Base-by-base conservation (phyloP, 2,113 vertebrate species). In the Scomber japonicus region DNA sequence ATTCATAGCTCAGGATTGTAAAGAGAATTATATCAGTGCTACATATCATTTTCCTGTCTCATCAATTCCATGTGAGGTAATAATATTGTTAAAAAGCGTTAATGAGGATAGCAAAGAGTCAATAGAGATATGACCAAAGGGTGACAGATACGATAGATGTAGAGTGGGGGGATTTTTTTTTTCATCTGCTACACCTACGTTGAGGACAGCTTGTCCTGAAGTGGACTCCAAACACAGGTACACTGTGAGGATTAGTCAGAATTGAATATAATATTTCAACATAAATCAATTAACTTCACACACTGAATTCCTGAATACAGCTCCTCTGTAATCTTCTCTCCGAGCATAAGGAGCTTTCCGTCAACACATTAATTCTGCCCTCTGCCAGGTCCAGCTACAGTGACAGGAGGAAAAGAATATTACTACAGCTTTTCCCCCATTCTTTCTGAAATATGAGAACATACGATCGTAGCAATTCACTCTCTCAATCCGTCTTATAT, bases 311-410 rank as follows among this genome's bases (percentile, higher is more conserved):
- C 84, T 82, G 90, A 87, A 88, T 95, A 91, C 92, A 93, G 91
- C 89, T 84, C 74, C 88, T 86, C 82, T 67, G 81, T 95, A 93
- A 94, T 93, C 94, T 93, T 85, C 90, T 93, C 89, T 90, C 63
- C 16, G 44, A 94, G 89, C 85, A 77, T 94, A 94, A 94, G 94
- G 86, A 91, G 94, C 91, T 95, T 95, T 95, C 84, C 78, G 68
- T 94, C 91, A 92, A 90, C 92, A 91, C 83, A 83, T 87, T 90
- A 85, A 90, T 88, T 91, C 83, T 92, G 86, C 80, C 85, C 86
- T 93, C 82, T 82, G 82, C 71, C 88, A 78, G 79, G 87, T 88
- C 89, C 87, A 44, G 66, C 86, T 71, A 74, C 16, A 61, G 21
- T 81, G 80, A 90, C 77, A 84, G 66, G 46, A 78, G 72, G 64